These are phyloP conservation scores for Neotoma lepida DNA, from an alignment of 2,113 vertebrate species.

Conservation along the genomic window DNA sequence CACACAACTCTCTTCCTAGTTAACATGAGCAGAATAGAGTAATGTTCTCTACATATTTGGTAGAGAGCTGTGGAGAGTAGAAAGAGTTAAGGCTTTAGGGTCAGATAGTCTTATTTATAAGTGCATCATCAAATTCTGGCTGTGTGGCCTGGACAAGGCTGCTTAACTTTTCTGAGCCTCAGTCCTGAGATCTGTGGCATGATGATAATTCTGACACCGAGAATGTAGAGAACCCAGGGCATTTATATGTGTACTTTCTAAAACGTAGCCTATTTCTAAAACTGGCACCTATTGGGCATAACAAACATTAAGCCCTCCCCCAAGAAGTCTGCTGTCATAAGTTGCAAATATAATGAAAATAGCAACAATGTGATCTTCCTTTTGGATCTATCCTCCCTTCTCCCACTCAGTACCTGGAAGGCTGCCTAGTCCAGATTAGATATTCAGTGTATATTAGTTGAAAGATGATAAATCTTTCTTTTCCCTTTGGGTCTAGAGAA, in stretches of 20 bases:
- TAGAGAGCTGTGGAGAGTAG: not conserved
- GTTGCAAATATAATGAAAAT: slow-evolving; percentile 41
- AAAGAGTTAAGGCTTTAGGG: not conserved
- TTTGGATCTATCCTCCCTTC: slow-evolving; percentile 22
- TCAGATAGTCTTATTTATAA: not conserved
- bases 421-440: slow-evolving; percentile 6
- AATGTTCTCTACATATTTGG: not conserved
- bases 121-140: not conserved
- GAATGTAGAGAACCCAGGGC: not conserved
- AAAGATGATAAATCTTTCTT: slow-evolving; percentile 34
- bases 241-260: not conserved
- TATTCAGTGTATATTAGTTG: not conserved
- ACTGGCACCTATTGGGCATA: not conserved
- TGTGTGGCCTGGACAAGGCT: not conserved
- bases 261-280: not conserved
- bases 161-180: not conserved
- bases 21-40: not conserved
- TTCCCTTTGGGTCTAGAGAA: slow-evolving; percentile 7
- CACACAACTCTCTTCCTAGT: not conserved
- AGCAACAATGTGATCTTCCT: slow-evolving; percentile 53
- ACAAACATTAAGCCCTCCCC: not conserved
- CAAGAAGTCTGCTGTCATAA: not conserved
- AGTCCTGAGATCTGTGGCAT: not conserved
- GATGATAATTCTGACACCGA: not conserved
- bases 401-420: slow-evolving; percentile 45